A percentile compares a stretch with the other conserved stretches of the same genome.
These are phyloP conservation scores for Spilarctia lutea DNA, from an alignment of 2,888 invertebrate species.

Conservation along the genomic window DNA sequence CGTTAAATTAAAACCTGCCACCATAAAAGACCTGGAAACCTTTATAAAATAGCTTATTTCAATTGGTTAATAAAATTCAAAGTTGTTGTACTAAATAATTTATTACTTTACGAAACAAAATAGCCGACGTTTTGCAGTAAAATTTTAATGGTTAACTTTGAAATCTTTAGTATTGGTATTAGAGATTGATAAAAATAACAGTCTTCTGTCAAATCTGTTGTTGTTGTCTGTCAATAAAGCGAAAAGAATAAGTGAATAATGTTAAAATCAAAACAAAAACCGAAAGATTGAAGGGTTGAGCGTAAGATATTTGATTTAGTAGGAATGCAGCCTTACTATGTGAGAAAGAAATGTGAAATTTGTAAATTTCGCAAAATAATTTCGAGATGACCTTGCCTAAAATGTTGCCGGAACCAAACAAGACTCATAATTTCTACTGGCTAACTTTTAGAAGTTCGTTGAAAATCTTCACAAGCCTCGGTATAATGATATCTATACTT, in stretches of 20 bases:
- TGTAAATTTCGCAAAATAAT: no score
- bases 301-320: no score
- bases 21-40: slow-evolving; percentile 29
- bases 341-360: no score
- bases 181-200: background rate
- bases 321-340: no score
- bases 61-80: slow-evolving; percentile 38
- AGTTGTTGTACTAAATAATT: slow-evolving; percentile 23
- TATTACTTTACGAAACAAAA: slow-evolving; percentile 21
- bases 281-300: no score
- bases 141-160: slow-evolving; percentile 2
- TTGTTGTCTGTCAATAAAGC: background rate
- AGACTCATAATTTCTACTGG: no score
- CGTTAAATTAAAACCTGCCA: slow-evolving; percentile 50
- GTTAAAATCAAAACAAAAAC: no score
- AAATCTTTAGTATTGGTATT: background rate
- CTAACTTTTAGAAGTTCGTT: no score
- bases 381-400: no score
- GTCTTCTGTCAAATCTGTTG: background rate
- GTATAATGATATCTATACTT: no score
- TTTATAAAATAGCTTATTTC: slow-evolving; percentile 24
- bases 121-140: slow-evolving; percentile 11
- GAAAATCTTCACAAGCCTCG: no score
- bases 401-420: no score
- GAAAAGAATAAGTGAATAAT: background rate